These are phyloP conservation scores for Gryllus bimaculatus DNA, from an alignment of 1,140 invertebrate species.

Conservation along the genomic window DNA sequence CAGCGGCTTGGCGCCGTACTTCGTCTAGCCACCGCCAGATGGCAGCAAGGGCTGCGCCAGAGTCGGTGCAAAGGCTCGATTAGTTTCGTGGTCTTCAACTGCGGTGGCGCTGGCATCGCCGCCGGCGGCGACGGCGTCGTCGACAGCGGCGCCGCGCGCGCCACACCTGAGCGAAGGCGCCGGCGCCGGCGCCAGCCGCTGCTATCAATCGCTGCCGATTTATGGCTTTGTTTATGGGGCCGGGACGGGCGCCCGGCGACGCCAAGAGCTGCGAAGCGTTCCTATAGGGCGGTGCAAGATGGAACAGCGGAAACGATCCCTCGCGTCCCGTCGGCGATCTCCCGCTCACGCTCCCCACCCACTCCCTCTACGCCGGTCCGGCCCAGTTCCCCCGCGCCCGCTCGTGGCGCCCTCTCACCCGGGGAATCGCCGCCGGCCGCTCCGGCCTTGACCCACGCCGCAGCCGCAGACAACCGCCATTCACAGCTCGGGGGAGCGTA, in stretches of 20 bases:
- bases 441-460: background rate
- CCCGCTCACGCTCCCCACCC: no score
- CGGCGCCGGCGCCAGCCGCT: no score
- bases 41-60: background rate
- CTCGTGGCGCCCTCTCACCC: no score
- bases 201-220: background rate
- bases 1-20: background rate
- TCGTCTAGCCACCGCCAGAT: background rate
- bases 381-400: no score
- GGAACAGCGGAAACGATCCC: background rate
- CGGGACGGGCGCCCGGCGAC: no score
- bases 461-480: background rate
- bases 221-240: background rate
- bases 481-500: background rate
- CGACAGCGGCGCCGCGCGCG: background rate
- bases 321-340: background rate
- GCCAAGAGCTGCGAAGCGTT: no score
- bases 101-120: background rate
- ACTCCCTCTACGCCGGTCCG: background rate
- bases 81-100: background rate
- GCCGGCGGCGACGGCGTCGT: no score
- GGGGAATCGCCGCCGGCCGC: background rate
- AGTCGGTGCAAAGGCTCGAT: background rate
- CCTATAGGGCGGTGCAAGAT: no score
- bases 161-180: background rate